Percentiles rank a stretch among this genome's conserved stretches.
These are phyloP conservation scores for Pissodes strobi DNA, from an alignment of 1,140 invertebrate genomes.

Conservation along the genomic window DNA sequence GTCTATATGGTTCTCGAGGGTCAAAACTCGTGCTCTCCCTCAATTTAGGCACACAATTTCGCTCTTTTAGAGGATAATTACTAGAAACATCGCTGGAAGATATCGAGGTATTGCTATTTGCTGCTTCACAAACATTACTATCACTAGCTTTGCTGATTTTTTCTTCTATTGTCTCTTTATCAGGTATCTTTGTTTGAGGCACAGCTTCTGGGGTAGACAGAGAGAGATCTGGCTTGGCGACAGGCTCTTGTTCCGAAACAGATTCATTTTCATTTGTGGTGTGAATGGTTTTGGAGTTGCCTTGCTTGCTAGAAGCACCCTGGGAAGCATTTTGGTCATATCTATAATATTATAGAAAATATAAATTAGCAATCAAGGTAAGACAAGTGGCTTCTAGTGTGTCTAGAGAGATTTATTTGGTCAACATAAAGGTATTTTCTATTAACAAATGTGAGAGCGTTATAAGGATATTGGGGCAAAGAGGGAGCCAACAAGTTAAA, in stretches of 20 bases:
- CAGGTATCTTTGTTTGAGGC: background rate
- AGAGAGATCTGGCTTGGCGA: background rate
- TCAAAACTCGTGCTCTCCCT: slow-evolving; percentile 48
- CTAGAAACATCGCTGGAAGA: slow-evolving; percentile 38
- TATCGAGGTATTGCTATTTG: slow-evolving; percentile 28
- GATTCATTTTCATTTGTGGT: background rate
- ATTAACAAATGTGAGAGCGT: too few relatives aligned
- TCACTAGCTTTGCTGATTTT: background rate
- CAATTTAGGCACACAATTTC: slow-evolving; percentile 44
- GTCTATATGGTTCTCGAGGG: slow-evolving; percentile 32
- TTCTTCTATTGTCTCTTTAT: slow-evolving; percentile 14
- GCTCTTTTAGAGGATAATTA: slow-evolving; percentile 43
- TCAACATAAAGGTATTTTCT: too few relatives aligned
- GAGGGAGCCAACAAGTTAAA: too few relatives aligned
- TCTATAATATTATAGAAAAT: slow-evolving; percentile 19
- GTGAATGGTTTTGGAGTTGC: slow-evolving; percentile 3
- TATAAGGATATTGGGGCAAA: too few relatives aligned
- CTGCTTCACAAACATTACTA: background rate
- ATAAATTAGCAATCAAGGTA: background rate
- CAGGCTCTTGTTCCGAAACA: background rate
- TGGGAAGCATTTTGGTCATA: slow-evolving; percentile 19
- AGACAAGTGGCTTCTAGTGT: background rate
- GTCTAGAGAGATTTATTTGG: too few relatives aligned
- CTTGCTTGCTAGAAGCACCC: background rate
- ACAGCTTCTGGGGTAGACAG: slow-evolving; percentile 3